Percentiles rank a stretch among this genome's conserved stretches.
Conservation (phyloP, 1,140 invertebrate species). For the Riptortus pedestris region DNA sequence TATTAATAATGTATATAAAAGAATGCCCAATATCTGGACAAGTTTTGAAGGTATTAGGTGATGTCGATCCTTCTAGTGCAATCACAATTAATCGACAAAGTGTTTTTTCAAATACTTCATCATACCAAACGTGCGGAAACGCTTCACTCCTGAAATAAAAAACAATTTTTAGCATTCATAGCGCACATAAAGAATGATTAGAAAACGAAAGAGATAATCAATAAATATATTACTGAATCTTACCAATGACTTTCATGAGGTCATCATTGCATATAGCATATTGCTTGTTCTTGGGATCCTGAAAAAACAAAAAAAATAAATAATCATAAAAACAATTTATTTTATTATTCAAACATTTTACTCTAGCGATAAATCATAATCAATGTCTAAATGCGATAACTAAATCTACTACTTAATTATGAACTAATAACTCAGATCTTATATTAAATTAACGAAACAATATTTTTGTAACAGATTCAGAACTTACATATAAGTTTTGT, state of each 20-base stretch:
- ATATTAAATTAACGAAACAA: background rate
- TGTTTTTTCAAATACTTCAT: constrained; percentile 90
- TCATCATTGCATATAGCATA: constrained; percentile 88
- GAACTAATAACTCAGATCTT: too few relatives aligned
- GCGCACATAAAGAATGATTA: background rate
- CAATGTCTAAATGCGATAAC: too few relatives aligned
- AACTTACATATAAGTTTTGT: constrained; percentile 67
- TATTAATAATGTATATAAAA: constrained; percentile 7
- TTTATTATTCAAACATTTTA: constrained; percentile 2
- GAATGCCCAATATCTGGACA: background rate
- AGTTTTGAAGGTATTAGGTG: background rate
- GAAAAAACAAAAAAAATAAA: constrained; percentile 34
- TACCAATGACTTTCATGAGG: constrained; percentile 73
- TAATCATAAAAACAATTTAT: background rate
- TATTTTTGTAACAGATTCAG: too few relatives aligned
- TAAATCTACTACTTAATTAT: too few relatives aligned
- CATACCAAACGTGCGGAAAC: constrained; percentile 87
- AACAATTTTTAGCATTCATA: background rate
- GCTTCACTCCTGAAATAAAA: constrained; percentile 54
- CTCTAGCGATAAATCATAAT: constrained; percentile 2
- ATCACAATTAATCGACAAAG: constrained; percentile 47
- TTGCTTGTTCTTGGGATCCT: constrained; percentile 87
- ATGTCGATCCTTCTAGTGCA: constrained; percentile 11
- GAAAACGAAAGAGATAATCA: background rate
- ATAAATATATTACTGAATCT: constrained; percentile 29